Conservation (phyloP, 2,888 invertebrate species). For the Caenorhabditis sulstoni region DNA sequence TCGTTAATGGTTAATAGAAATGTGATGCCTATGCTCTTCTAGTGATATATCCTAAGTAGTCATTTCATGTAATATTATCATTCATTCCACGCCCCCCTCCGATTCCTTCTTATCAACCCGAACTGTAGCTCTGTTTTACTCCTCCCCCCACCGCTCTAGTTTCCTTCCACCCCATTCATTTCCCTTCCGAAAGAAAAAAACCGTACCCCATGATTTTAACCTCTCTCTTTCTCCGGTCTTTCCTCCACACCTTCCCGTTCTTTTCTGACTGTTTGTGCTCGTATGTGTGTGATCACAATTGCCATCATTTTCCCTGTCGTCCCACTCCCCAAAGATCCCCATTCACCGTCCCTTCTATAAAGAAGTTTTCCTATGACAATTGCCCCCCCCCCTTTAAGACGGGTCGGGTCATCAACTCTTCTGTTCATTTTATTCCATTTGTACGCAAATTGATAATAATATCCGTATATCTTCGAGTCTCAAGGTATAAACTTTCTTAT, state of each 20-base stretch:
- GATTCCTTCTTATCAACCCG: conserved; percentile 3
- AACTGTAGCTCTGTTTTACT: conserved; percentile 1
- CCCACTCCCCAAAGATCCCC: conserved; percentile 41
- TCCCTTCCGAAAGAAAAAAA: too few species aligned
- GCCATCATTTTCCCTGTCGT: conserved; percentile 35
- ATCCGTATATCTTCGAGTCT: too few species aligned
- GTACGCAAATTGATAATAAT: not conserved
- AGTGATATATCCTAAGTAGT: conserved; percentile 39
- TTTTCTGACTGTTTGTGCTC: conserved; percentile 20
- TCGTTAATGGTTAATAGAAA: conserved; percentile 1
- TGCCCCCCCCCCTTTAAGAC: conserved; percentile 1
- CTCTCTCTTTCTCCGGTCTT: conserved; percentile 44
- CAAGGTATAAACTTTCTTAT: too few species aligned
- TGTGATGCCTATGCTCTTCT: not conserved
- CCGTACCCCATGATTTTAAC: not conserved
- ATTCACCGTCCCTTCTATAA: conserved; percentile 19
- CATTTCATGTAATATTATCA: conserved; percentile 52
- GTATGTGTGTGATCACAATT: conserved; percentile 36
- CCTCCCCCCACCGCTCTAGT: not conserved
- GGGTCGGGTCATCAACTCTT: conserved; percentile 10
- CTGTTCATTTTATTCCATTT: not conserved
- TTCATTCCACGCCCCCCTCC: conserved; percentile 9
- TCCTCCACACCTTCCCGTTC: conserved; percentile 15
- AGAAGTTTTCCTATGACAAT: conserved; percentile 20
- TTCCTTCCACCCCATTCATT: conserved; percentile 5